Conservation (phyloP, 2,797 vertebrate genomes). For the Phrynocephalus guinanensis region DNA sequence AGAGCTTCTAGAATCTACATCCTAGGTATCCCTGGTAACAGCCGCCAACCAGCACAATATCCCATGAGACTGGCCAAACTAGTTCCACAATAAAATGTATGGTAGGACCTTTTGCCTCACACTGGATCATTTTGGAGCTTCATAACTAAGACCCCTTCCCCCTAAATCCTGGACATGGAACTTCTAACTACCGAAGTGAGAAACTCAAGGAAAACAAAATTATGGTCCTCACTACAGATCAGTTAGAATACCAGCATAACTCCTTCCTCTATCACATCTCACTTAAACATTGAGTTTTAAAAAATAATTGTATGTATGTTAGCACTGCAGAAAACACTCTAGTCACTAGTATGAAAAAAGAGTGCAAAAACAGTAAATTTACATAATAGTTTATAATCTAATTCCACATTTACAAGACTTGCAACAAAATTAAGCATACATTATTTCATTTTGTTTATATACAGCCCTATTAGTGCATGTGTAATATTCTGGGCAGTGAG, state of each 20-base stretch:
- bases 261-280: neutral
- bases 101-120: neutral
- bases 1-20: constrained; percentile 43
- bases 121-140: neutral
- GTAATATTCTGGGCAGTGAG: too few relatives aligned
- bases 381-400: neutral
- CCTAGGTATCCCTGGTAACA: constrained; percentile 40
- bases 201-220: neutral
- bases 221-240: neutral
- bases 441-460: too few relatives aligned
- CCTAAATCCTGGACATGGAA: neutral
- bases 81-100: constrained; percentile 25
- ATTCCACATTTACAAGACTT: too few relatives aligned
- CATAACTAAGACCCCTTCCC: neutral
- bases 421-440: too few relatives aligned
- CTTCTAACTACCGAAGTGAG: neutral
- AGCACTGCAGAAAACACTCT: neutral
- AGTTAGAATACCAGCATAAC: neutral
- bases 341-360: neutral
- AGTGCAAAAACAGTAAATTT: neutral
- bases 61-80: constrained; percentile 30
- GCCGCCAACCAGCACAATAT: constrained; percentile 34
- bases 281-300: neutral
- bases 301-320: neutral
- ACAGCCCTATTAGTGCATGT: too few relatives aligned